A percentile compares a stretch with the other conserved stretches of the same genome.
phyloP scores from a whole-genome alignment of 2,888 invertebrate genomes.

The Ichneumoninae sp. region DNA sequence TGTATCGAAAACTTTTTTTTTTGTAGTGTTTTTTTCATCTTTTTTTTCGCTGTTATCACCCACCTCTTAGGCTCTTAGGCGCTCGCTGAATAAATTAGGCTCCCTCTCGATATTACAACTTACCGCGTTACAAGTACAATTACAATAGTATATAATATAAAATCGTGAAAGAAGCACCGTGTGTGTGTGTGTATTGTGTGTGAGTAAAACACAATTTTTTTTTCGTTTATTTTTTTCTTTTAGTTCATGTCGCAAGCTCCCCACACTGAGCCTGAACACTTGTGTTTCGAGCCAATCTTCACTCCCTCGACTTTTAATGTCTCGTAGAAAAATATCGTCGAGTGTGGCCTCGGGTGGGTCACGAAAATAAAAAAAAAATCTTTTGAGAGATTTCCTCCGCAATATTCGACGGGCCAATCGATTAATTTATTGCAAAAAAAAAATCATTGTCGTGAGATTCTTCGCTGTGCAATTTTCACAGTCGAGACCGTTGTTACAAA shows the following conservation, averaged over 20 bases:
- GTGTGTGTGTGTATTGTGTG: constrained; percentile 51
- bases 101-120: constrained; percentile 36
- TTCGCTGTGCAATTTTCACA: background rate
- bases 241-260: constrained; percentile 17
- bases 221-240: constrained; percentile 34
- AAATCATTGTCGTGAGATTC: background rate
- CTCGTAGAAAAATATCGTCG: constrained; percentile 63
- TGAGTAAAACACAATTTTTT: constrained; percentile 59
- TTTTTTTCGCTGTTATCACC: constrained; percentile 32
- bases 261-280: constrained; percentile 22
- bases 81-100: constrained; percentile 48
- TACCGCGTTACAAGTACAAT: constrained; percentile 38
- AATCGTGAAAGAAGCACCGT: constrained; percentile 76
- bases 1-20: constrained; percentile 1
- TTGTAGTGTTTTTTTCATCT: background rate
- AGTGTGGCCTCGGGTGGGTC: constrained; percentile 16
- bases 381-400: constrained; percentile 13
- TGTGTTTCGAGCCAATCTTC: constrained; percentile 33
- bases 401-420: constrained; percentile 6
- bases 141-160: constrained; percentile 68
- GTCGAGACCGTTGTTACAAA: too few relatives aligned
- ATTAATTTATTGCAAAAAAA: constrained; percentile 22
- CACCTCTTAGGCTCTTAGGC: constrained; percentile 36
- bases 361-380: background rate
- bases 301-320: constrained; percentile 22